These are phyloP conservation scores for Siniperca obscura DNA, from an alignment of 2,797 vertebrate species.

Conservation along the genomic window DNA sequence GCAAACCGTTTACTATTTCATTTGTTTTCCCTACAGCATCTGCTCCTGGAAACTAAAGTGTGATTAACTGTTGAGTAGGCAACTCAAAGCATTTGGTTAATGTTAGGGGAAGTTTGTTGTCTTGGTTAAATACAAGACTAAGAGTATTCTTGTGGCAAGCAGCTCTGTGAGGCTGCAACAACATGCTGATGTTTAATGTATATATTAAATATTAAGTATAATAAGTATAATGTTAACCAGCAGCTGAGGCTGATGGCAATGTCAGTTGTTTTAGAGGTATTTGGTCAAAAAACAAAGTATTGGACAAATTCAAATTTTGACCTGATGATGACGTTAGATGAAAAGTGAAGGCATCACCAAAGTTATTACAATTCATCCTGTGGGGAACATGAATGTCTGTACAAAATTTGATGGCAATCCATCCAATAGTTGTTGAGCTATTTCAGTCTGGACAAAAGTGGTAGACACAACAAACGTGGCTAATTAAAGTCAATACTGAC, in stretches of 20 bases:
- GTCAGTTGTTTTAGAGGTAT: background rate
- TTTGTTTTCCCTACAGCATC: conserved; percentile 15
- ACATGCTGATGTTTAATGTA: background rate
- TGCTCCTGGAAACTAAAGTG: conserved; percentile 2
- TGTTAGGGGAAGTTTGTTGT: background rate
- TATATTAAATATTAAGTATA: too few relatives aligned
- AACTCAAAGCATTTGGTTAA: background rate
- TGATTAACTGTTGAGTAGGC: conserved; percentile 8
- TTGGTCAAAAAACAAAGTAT: background rate
- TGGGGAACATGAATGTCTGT: background rate
- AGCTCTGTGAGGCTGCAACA: background rate
- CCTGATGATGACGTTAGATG: background rate
- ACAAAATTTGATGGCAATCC: background rate
- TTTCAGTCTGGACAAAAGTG: background rate
- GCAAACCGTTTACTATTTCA: background rate
- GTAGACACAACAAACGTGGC: too few relatives aligned
- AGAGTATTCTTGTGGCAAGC: background rate
- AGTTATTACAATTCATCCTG: background rate
- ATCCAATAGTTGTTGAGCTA: background rate
- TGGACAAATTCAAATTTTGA: background rate
- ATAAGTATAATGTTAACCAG: background rate
- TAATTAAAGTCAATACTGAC: background rate
- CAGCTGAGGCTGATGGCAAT: background rate
- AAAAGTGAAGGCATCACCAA: background rate
- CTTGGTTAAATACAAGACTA: background rate